Conservation (phyloP, 2,888 invertebrate species). For the Chrysopilus asiliformis region DNA sequence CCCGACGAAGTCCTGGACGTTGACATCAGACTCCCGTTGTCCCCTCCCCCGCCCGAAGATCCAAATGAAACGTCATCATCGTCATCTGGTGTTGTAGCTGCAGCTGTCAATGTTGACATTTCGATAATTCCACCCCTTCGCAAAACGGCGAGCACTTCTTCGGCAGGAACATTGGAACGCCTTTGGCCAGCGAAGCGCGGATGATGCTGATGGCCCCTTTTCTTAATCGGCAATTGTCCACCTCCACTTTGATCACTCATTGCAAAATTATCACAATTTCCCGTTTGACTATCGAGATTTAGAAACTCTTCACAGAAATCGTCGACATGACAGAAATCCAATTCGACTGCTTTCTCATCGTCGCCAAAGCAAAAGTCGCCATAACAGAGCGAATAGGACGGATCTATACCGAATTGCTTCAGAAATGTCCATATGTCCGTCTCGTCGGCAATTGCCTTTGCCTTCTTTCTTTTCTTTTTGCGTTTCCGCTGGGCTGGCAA, state of each 20-base stretch:
- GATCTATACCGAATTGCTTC: too few relatives aligned
- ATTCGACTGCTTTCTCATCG: conserved; percentile 11
- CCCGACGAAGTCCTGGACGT: too few relatives aligned
- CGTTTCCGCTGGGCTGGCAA: conserved; percentile 10
- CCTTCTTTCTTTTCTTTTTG: conserved; percentile 18
- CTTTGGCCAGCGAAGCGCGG: conserved; percentile 51
- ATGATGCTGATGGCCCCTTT: conserved; percentile 64
- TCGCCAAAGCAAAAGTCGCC: too few relatives aligned
- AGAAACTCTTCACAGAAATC: conserved; percentile 1
- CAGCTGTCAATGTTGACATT: conserved; percentile 24
- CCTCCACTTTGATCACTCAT: conserved; percentile 22
- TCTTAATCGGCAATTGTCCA: conserved; percentile 26
- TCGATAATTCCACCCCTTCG: conserved; percentile 31
- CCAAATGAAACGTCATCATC: neutral
- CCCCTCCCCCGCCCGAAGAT: neutral
- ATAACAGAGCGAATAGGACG: too few relatives aligned
- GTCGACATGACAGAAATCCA: too few relatives aligned
- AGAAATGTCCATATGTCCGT: too few relatives aligned
- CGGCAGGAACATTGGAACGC: conserved; percentile 39
- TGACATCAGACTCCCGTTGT: too few relatives aligned
- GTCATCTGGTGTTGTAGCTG: conserved; percentile 4
- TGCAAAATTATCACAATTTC: conserved; percentile 11
- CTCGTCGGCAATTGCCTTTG: too few relatives aligned
- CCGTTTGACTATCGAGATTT: neutral
- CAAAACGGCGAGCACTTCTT: conserved; percentile 33